Conservation (phyloP, 2,113 vertebrate genomes). For the Oncorhynchus mykiss region DNA sequence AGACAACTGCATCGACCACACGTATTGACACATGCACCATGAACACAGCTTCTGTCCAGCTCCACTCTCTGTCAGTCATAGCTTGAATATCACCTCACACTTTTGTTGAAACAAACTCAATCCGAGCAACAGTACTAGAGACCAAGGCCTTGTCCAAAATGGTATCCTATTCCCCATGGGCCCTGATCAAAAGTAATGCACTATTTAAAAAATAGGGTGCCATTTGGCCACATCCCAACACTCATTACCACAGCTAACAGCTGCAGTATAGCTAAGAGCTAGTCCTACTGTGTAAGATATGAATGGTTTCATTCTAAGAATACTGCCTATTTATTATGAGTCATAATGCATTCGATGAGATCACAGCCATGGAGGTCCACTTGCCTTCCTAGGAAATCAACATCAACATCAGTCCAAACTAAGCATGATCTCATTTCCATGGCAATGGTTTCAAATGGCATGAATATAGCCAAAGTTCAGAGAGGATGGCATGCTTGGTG, state of each 20-base stretch:
- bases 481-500: slow-evolving; percentile 30
- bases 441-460: slow-evolving; percentile 59
- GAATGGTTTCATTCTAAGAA: slow-evolving; percentile 40
- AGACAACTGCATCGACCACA: neutral
- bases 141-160: slow-evolving; percentile 9
- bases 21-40: neutral
- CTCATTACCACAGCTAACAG: no score
- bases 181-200: no score
- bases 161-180: neutral
- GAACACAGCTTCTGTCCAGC: slow-evolving; percentile 17
- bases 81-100: slow-evolving; percentile 31
- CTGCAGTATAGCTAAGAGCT: neutral
- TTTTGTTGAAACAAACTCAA: slow-evolving; percentile 37
- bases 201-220: no score
- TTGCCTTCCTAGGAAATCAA: slow-evolving; percentile 62
- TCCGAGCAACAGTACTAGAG: slow-evolving; percentile 27
- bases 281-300: slow-evolving; percentile 19
- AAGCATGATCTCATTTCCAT: slow-evolving; percentile 65
- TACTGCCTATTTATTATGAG: slow-evolving; percentile 56
- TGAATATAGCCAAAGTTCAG: slow-evolving; percentile 57
- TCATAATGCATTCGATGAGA: slow-evolving; percentile 72
- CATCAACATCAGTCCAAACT: slow-evolving; percentile 64
- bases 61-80: slow-evolving; percentile 17
- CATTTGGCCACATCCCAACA: neutral
- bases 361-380: slow-evolving; percentile 59